Base-by-base conservation (phyloP, 2,888 invertebrate species). In the Pristionchus maxplancki region DNA sequence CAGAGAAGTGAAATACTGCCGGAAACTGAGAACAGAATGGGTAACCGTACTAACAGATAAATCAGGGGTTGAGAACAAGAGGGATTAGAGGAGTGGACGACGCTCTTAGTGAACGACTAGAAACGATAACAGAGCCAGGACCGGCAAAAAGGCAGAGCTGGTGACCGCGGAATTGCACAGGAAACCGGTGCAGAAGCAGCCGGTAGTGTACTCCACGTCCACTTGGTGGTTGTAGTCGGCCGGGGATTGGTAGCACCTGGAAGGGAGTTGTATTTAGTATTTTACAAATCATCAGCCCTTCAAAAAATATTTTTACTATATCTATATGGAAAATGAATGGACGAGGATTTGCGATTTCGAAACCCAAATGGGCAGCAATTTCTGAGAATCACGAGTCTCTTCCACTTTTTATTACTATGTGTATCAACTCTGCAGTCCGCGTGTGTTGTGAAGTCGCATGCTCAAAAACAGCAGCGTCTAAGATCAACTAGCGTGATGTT, bases 161-260 rank as follows among this genome's bases (percentile, higher is more conserved):
- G 58, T 5, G n/a, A 58, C n/a, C 58, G 58, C 58, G n/a, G 67
- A 62, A 44, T 90, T 89, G 85, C 90, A 89, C 82, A 89, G 86
- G 81, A 90, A 90, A 48, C 90, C 90, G 28, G 88, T 90, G 53
- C 90, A 90, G 87, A 87, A 90, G 67, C 90, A 90, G 20, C 71
- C 40, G 40, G 87, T 88, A 17, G 86, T 87, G 64, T 90, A 90
- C 48, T 90, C 90, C 17, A 89, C 86, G 62, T 89, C 89, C 28
- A 90, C 81, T 88, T 89, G 78, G 58, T 90, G 90, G 44, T 71
- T 89, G 89, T 90, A 89, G 86, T 90, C 89, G 67, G 89, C 64
- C 3, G 90, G 90, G 0, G 87, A 81, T 78, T 90, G 90, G 81
- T 90, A 90, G 83, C 90, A 90, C 48, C 89, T 89, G 85, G 0